Percentiles rank a stretch among this genome's conserved stretches.
Evolutionary conservation across 2,888 invertebrate species (phyloP).

Genomic region (Polietes domitor): DNA sequence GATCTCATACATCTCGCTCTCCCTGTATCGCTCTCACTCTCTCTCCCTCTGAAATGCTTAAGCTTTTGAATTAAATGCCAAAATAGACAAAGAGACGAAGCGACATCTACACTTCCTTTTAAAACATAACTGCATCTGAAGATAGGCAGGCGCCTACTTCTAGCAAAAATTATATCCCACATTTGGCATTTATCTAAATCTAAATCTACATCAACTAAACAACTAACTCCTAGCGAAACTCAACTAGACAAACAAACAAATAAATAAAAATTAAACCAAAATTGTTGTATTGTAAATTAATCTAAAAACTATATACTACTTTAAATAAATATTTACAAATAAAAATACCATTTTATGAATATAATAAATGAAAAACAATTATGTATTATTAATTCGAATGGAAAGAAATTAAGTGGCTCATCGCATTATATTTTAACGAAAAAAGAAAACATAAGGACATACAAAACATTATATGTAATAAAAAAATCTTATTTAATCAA

Average conservation of each 20-base stretch:
- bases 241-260: background rate
- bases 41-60: background rate
- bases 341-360: slow-evolving; percentile 39
- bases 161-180: slow-evolving; percentile 28
- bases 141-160: slow-evolving; percentile 48
- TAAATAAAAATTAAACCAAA: slow-evolving; percentile 29
- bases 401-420: slow-evolving; percentile 74
- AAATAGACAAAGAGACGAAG: background rate
- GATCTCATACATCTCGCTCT: background rate
- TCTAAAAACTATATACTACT: slow-evolving; percentile 48
- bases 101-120: slow-evolving; percentile 17
- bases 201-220: background rate
- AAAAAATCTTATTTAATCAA: slow-evolving; percentile 67
- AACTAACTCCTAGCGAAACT: background rate
- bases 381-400: slow-evolving; percentile 39
- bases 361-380: background rate
- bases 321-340: slow-evolving; percentile 49
- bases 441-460: slow-evolving; percentile 26
- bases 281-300: slow-evolving; percentile 60
- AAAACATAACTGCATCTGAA: background rate
- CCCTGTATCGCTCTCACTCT: background rate
- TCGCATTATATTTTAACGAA: slow-evolving; percentile 70
- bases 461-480: slow-evolving; percentile 56
- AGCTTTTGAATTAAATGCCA: slow-evolving; percentile 20
- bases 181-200: slow-evolving; percentile 29